Evolutionary conservation across 2,888 invertebrate species (phyloP).

Genomic region (Osedax fenrisi): DNA sequence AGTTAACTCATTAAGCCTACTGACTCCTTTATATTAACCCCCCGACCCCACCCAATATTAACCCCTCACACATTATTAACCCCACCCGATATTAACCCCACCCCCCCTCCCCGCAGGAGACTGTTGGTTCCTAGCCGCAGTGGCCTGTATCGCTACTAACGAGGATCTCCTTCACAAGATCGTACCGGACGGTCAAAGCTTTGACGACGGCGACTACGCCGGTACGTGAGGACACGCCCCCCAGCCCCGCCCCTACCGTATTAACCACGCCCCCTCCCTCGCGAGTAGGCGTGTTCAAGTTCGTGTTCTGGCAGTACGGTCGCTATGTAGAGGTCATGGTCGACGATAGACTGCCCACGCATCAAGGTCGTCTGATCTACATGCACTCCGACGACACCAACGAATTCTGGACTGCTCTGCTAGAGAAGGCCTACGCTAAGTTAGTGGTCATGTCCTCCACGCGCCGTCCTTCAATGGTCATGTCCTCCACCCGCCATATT

Average conservation of each 20-base stretch:
- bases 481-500: neutral
- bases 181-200: slow-evolving; percentile 83
- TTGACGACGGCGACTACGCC: slow-evolving; percentile 49
- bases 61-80: too few species aligned
- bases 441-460: too few species aligned
- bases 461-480: neutral
- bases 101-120: too few species aligned
- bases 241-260: neutral
- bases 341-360: slow-evolving; percentile 79
- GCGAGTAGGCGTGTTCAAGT: slow-evolving; percentile 60
- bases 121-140: slow-evolving; percentile 70
- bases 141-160: slow-evolving; percentile 81
- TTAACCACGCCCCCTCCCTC: neutral
- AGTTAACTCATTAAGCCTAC: too few species aligned
- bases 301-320: slow-evolving; percentile 86
- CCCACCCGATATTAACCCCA: too few species aligned
- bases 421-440: slow-evolving; percentile 91
- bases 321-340: slow-evolving; percentile 73
- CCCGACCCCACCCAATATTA: too few species aligned
- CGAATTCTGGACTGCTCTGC: slow-evolving; percentile 87
- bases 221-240: slow-evolving; percentile 26
- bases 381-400: slow-evolving; percentile 71
- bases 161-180: slow-evolving; percentile 78
- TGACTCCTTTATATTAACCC: too few species aligned
- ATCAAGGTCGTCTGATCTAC: slow-evolving; percentile 70